A percentile compares a stretch with the other conserved stretches of the same genome.
These are phyloP conservation scores for Parotia lawesii DNA, from an alignment of 2,113 vertebrate genomes.

Conservation along the genomic window DNA sequence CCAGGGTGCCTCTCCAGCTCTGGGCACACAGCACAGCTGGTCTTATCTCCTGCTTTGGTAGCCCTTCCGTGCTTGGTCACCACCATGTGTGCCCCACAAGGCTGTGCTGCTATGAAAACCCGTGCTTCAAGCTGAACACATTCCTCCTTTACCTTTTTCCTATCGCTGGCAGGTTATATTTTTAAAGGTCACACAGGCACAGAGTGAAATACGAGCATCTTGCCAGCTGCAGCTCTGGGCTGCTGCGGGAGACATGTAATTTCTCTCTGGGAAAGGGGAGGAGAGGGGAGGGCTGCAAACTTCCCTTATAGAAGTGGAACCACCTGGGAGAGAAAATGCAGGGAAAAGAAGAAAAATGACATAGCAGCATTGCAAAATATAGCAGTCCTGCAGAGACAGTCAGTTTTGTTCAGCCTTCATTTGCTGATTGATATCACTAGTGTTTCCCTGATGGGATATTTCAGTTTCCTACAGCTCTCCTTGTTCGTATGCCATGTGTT, in stretches of 20 bases:
- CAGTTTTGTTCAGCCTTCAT: neutral
- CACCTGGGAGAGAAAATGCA: neutral
- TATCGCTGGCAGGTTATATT: neutral
- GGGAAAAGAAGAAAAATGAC: neutral
- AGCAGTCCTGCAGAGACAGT: neutral
- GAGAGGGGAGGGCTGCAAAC: neutral
- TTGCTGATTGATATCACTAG: neutral
- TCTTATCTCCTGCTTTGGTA: neutral
- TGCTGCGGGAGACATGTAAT: neutral
- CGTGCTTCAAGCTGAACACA: rapidly evolving
- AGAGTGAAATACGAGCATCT: neutral
- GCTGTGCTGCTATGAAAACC: neutral
- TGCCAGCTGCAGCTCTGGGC: neutral
- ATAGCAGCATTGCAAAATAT: neutral
- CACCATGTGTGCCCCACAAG: neutral
- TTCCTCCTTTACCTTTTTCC: neutral
- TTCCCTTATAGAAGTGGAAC: neutral
- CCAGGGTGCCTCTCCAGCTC: neutral
- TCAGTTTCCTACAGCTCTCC: neutral
- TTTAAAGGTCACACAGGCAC: neutral
- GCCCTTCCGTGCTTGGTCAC: neutral
- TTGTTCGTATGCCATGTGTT: rapidly evolving
- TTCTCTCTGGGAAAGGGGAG: neutral
- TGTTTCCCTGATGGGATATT: neutral
- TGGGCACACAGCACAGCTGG: neutral